These are phyloP conservation scores for Euborellia annulipes DNA, from an alignment of 1,140 invertebrate genomes.

Conservation along the genomic window DNA sequence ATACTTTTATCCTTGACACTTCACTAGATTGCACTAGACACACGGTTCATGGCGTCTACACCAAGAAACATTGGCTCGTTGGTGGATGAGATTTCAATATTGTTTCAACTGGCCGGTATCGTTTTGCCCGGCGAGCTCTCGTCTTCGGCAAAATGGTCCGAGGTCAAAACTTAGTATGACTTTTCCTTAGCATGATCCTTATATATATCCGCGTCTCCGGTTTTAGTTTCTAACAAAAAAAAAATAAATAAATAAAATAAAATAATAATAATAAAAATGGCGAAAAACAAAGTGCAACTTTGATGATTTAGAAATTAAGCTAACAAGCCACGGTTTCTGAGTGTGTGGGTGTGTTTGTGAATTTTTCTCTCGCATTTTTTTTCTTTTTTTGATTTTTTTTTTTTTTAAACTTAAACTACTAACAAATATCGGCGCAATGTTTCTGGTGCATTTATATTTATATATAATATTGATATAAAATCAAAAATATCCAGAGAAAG, in stretches of 20 bases:
- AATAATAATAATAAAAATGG: too few species aligned
- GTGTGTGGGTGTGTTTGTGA: conserved; percentile 15
- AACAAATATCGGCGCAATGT: conserved; percentile 3
- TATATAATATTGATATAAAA: not conserved
- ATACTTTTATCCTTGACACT: conserved; percentile 1
- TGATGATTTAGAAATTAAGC: conserved; percentile 4
- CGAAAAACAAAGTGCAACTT: conserved; percentile 5
- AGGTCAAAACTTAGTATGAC: not conserved
- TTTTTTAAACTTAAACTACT: conserved; percentile 5
- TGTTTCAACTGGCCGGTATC: not conserved
- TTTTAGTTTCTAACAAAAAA: too few species aligned
- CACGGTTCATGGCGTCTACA: conserved; percentile 5
- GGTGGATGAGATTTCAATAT: conserved; percentile 18
- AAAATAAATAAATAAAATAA: not conserved
- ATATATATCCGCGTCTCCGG: too few species aligned
- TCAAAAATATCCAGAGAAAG: too few species aligned
- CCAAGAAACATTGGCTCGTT: conserved; percentile 37
- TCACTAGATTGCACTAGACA: not conserved
- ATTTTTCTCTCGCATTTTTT: conserved; percentile 4
- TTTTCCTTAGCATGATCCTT: too few species aligned
- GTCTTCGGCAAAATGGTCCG: too few species aligned
- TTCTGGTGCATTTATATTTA: conserved; percentile 8
- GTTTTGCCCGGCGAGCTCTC: too few species aligned
- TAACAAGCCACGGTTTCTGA: conserved; percentile 21
- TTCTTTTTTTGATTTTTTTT: conserved; percentile 4